Base-by-base conservation (phyloP, 35 echinoderm and acorn worm species). In the Diadema setosum region DNA sequence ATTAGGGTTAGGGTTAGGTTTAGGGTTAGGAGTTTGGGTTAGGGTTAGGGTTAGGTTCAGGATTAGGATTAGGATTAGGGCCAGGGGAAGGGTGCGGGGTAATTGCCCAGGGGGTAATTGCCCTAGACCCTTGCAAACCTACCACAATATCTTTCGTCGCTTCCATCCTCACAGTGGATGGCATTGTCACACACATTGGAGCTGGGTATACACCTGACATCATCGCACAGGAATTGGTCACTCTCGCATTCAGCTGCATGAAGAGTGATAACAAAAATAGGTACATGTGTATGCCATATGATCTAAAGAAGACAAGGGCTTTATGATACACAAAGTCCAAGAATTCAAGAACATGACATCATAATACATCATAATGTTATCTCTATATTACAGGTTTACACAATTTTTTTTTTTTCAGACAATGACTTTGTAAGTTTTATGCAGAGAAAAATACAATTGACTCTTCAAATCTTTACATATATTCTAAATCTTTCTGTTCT, bases 121-220 rank as follows among this genome's bases (percentile, higher is more conserved):
- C n/a, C n/a, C n/a, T n/a, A n/a, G n/a, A n/a, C n/a, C n/a, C n/a
- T n/a, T n/a, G n/a, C n/a, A n/a, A 52, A 11, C n/a, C 9, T 52
- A 78, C 73, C 40, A 44, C 73, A 78, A 41, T 35, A 42, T 44
- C 73, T 78, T 78, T 78, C 73, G 44, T 78, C 73, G 39, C 35
- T 35, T 2, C 73, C 73, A 42, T 78, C 73, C 25, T 78, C 5
- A 44, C 73, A 78, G 40, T 78, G 33, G 11, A 44, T 12, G 11
- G 40, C 29, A 2, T 21, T 36, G 44, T 78, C 40, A 44, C 73
- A 78, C 2, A 78, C 35, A 6, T 42, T 3, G 21, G 8, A 41
- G 26, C 1, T 11, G 37, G 7, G 9, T 21, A 78, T 36, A 44
- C 73, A 78, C n/a, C 11, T 26, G 12, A n/a, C 33, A 42, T 17